Evolutionary conservation across 2,113 vertebrate genomes (phyloP).

Genomic region (Stictonetta naevosa): DNA sequence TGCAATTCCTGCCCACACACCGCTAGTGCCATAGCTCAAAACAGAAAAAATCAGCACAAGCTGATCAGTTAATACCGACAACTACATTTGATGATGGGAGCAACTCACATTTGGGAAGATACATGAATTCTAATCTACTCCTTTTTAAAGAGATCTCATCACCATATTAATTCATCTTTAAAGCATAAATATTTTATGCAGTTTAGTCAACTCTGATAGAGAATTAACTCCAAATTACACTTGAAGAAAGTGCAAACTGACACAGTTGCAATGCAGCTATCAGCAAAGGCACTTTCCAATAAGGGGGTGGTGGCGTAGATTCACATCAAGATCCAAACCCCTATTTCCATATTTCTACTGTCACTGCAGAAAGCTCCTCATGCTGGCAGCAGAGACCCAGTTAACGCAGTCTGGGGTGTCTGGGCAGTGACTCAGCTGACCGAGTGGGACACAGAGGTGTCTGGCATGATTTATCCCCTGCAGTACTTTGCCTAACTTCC

Average conservation of each 20-base stretch:
- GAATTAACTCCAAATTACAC: not conserved
- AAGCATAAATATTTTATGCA: not conserved
- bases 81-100: not conserved
- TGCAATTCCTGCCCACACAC: not conserved
- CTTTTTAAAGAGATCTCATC: not conserved
- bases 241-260: not conserved
- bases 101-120: not conserved
- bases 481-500: not conserved
- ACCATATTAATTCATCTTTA: not conserved
- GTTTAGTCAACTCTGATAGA: not conserved
- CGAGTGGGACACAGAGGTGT: not conserved
- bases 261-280: not conserved
- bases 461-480: not conserved
- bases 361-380: not conserved
- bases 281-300: not conserved
- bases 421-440: not conserved
- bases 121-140: not conserved
- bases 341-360: not conserved
- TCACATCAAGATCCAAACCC: not conserved
- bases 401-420: not conserved
- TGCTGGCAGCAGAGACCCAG: not conserved
- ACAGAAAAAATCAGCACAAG: not conserved
- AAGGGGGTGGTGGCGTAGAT: not conserved
- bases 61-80: not conserved
- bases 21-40: not conserved